Evolutionary conservation across 2,797 vertebrate species (phyloP), one percentile per base, ranked within the genome.

Genomic region (Melanotaenia maccullochi): DNA sequence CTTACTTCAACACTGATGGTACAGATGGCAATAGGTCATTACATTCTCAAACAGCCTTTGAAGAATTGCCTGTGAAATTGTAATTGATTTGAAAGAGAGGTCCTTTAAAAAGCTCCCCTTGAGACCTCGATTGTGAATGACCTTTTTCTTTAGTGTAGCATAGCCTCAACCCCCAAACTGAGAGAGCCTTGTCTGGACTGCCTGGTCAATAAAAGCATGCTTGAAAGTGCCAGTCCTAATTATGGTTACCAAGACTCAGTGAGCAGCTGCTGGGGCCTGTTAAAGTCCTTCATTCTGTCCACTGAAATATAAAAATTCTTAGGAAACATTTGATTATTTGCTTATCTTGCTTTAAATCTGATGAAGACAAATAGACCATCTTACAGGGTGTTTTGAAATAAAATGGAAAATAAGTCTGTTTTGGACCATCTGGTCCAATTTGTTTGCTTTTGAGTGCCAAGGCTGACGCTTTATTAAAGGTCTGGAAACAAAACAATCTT

Each of bases 61-160:
- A 88, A 88, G 82, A 86, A 72, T 68, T 78, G 74, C 83, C 83
- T 75, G 85, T 83, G 86, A 93, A 83, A 87, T 86, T 92, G 86
- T 87, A 85, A 90, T 87, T 85, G 89, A 91, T 88, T 90, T 90
- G 76, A 65, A 81, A 70, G 84, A 79, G 81, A 68, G 60, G 76
- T 79, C 77, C 72, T 89, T 85, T 87, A 82, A 87, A 84, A 88
- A 63, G 70, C 76, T 80, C 84, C 85, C 85, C 83, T 76, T 78
- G 83, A 91, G 89, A 84, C 83, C 83, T 78, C 86, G 89, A 92
- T 90, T 89, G 90, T 94, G 89, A 93, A 93, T 91, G 89, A 92
- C 89, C 90, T 92, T 94, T 90, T 91, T 90, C 88, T 91, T 92
- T 85, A 79, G 85, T 85, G 76, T 81, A 86, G 82, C 80, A 67